Percentiles rank a stretch among this genome's conserved stretches.
phyloP scores from a whole-genome alignment of 2,888 invertebrate genomes.

The Sinohyriopsis cumingii region DNA sequence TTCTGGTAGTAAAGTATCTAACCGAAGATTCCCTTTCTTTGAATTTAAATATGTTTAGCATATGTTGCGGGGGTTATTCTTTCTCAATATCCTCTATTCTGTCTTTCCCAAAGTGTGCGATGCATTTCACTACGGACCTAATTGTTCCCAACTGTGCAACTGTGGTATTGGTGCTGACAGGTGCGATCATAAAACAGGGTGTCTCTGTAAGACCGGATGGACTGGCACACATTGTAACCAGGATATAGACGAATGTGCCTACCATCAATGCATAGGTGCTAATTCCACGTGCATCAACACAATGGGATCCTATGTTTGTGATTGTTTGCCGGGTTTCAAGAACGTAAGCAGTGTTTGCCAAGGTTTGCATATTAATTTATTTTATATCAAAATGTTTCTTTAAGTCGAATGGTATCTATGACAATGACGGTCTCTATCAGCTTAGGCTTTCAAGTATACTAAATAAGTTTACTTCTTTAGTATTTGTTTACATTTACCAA shows the following conservation, averaged over 20 bases:
- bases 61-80: no score
- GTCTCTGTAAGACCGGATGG: conserved; percentile 7
- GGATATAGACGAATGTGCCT: conserved; percentile 8
- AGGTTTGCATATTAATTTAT: background rate
- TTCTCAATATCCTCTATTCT: no score
- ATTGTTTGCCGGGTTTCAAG: conserved; percentile 2
- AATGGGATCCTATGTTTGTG: conserved; percentile 3
- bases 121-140: background rate
- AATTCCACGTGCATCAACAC: conserved; percentile 5
- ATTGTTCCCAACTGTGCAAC: conserved; percentile 7
- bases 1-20: no score
- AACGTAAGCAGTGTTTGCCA: conserved; percentile 1
- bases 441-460: no score
- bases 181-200: conserved; percentile 11
- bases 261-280: background rate
- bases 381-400: no score
- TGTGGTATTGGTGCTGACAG: conserved; percentile 4
- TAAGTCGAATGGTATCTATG: no score
- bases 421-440: no score
- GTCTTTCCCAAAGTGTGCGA: no score
- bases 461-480: no score
- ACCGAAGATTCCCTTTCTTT: no score
- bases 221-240: conserved; percentile 1
- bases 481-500: no score
- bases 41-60: no score